A percentile compares a stretch with the other conserved stretches of the same genome.
Conservation (phyloP, 2,113 vertebrate species). For the Sula dactylatra region DNA sequence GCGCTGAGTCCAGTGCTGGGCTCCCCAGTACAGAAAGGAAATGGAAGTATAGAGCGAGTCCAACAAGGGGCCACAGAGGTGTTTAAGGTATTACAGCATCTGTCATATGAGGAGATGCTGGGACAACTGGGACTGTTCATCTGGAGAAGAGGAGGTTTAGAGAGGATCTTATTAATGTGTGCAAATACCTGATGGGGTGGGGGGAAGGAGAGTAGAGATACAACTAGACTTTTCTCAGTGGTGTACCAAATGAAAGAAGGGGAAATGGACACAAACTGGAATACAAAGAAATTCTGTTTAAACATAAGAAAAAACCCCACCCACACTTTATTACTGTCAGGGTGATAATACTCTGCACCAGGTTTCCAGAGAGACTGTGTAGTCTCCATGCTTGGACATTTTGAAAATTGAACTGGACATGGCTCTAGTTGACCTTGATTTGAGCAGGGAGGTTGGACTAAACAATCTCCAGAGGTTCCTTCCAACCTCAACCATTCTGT, state of each 20-base stretch:
- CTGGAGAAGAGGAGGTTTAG: not conserved
- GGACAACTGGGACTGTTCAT: not conserved
- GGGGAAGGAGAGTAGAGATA: not conserved
- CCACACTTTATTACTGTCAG: fast-evolving
- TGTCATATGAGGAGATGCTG: not conserved
- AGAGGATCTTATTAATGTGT: not conserved
- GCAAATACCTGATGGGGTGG: not conserved
- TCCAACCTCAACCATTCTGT: not conserved
- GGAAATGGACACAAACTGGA: not conserved
- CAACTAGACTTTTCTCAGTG: not conserved
- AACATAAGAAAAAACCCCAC: not conserved
- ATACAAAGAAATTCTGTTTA: not conserved
- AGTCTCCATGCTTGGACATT: not conserved
- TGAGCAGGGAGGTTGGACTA: not conserved
- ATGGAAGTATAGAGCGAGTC: not conserved
- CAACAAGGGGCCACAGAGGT: not conserved
- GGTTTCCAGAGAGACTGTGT: not conserved
- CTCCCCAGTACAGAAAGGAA: not conserved
- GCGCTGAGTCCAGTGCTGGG: not conserved
- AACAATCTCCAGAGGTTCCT: not conserved
- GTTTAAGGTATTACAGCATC: not conserved
- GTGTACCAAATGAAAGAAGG: not conserved
- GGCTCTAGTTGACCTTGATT: not conserved
- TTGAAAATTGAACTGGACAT: not conserved
- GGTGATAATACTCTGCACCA: not conserved